Percentiles rank a stretch among this genome's conserved stretches.
phyloP scores from a whole-genome alignment of 2,797 vertebrate genomes.

The Centropyge bicolor region DNA sequence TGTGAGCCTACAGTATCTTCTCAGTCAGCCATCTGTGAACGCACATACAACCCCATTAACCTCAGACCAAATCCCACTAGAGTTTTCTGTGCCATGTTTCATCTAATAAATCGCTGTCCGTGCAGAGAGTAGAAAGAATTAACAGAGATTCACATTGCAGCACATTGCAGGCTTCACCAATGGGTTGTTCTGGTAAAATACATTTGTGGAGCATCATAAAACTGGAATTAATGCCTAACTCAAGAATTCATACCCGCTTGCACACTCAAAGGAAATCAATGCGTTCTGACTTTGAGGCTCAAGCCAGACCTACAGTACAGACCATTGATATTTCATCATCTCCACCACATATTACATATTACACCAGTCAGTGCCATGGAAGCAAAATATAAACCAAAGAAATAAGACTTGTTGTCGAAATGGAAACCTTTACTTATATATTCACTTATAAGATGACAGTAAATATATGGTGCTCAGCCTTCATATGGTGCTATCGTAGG shows the following conservation, averaged over 20 bases:
- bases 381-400: background rate
- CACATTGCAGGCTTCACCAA: background rate
- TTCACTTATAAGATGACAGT: background rate
- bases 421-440: background rate
- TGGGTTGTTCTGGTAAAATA: background rate
- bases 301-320: background rate
- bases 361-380: background rate
- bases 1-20: constrained; percentile 7
- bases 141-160: background rate
- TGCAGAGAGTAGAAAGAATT: background rate
- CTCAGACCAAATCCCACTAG: constrained; percentile 17
- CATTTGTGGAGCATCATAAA: background rate
- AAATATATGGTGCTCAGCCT: background rate
- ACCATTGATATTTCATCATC: constrained; percentile 22
- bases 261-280: constrained; percentile 25
- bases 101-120: constrained; percentile 8
- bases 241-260: background rate
- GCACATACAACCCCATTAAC: constrained; percentile 39
- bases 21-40: constrained; percentile 25
- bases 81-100: constrained; percentile 25
- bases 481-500: too few species aligned
- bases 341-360: constrained; percentile 20
- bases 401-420: background rate
- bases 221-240: constrained; percentile 10
- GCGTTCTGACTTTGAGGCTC: constrained; percentile 4